Conservation (phyloP, 1,140 invertebrate genomes). For the Archivesica marissinica region DNA sequence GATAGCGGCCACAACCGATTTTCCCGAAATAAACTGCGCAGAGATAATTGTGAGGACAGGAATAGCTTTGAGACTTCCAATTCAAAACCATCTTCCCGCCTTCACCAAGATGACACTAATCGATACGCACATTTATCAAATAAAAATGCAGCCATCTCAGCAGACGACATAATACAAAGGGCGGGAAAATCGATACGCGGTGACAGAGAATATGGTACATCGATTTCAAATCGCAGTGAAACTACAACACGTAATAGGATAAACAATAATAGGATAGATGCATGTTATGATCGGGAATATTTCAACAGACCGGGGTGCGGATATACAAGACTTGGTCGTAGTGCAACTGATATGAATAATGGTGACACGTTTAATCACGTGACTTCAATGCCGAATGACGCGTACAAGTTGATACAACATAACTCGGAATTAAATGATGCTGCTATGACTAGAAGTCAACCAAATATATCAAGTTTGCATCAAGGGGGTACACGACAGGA, state of each 20-base stretch:
- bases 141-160: slow-evolving; percentile 1
- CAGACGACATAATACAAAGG: slow-evolving; percentile 42
- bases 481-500: not conserved
- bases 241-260: not conserved
- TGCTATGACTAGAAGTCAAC: not conserved
- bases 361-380: not conserved
- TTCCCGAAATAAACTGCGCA: not conserved
- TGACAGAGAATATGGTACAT: slow-evolving; percentile 15
- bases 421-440: not conserved
- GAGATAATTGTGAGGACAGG: too few relatives aligned
- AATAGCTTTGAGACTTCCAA: too few relatives aligned
- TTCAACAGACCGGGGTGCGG: not conserved
- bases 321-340: not conserved
- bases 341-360: slow-evolving; percentile 18
- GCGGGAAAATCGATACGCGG: slow-evolving; percentile 54
- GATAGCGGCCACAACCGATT: slow-evolving; percentile 32
- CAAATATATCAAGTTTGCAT: not conserved
- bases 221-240: slow-evolving; percentile 17
- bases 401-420: not conserved
- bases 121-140: slow-evolving; percentile 19
- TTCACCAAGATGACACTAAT: slow-evolving; percentile 7
- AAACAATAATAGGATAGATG: slow-evolving; percentile 9
- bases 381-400: slow-evolving; percentile 23
- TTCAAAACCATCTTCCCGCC: not conserved
- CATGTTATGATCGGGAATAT: not conserved